Evolutionary conservation across 2,113 vertebrate genomes (phyloP).

Genomic region (Megaceryle maxima): DNA sequence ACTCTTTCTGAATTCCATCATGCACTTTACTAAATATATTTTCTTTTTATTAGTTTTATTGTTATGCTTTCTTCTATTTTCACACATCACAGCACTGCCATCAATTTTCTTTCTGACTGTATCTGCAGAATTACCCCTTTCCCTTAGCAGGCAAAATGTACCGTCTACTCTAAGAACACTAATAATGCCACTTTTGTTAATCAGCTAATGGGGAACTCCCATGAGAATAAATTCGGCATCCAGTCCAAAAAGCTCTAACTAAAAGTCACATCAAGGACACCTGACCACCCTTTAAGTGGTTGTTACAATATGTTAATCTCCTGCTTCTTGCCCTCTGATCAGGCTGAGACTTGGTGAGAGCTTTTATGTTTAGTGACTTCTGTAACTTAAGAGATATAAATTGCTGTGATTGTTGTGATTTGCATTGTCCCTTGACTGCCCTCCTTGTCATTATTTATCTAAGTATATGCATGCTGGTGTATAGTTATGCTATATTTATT

Average conservation of each 20-base stretch:
- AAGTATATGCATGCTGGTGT: neutral
- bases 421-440: neutral
- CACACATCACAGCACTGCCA: neutral
- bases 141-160: neutral
- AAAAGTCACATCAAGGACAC: neutral
- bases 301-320: neutral
- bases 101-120: conserved; percentile 16
- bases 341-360: neutral
- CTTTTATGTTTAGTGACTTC: neutral
- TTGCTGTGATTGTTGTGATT: neutral
- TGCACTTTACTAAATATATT: neutral
- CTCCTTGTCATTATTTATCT: neutral
- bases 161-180: neutral
- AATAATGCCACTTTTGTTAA: neutral
- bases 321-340: neutral
- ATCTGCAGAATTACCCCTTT: neutral
- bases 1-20: neutral
- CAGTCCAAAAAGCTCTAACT: neutral
- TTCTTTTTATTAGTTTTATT: conserved; percentile 18
- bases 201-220: neutral
- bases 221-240: neutral
- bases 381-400: neutral
- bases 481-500: neutral
- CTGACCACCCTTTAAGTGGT: neutral
- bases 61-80: neutral